Percentiles rank a stretch among this genome's conserved stretches.
These are phyloP conservation scores for Drosophila mayaguana DNA, from an alignment of 2,888 invertebrate species.

Conservation along the genomic window DNA sequence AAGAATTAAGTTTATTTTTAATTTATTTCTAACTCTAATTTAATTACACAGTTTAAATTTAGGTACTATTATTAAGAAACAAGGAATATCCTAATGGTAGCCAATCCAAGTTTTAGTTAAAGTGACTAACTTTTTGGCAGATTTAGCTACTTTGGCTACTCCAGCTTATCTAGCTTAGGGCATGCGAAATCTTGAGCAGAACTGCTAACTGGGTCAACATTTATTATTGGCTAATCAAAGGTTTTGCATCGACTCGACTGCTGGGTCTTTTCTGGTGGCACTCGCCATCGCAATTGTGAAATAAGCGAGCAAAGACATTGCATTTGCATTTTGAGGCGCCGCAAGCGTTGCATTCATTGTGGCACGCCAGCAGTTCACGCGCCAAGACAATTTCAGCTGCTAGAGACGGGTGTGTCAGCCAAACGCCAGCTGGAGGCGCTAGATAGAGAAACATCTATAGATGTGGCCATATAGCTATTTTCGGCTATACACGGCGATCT, in stretches of 20 bases:
- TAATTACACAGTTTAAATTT: too few relatives aligned
- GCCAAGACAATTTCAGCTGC: slow-evolving; percentile 13
- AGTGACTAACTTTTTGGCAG: neutral
- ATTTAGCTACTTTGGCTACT: too few relatives aligned
- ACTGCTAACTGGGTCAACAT: slow-evolving; percentile 23
- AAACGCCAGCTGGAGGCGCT: slow-evolving; percentile 7
- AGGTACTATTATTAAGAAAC: too few relatives aligned
- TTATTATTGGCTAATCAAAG: slow-evolving; percentile 42
- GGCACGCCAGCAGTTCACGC: slow-evolving; percentile 46
- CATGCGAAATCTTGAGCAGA: neutral
- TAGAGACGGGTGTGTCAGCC: slow-evolving; percentile 44
- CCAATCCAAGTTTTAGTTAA: neutral
- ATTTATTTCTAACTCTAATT: too few relatives aligned
- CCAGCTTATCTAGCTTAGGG: neutral
- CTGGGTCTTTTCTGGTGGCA: slow-evolving; percentile 15
- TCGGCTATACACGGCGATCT: slow-evolving; percentile 14
- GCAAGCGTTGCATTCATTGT: slow-evolving; percentile 50
- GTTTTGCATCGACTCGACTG: slow-evolving; percentile 28
- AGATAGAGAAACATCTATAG: slow-evolving; percentile 17
- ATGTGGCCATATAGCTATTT: slow-evolving; percentile 13
- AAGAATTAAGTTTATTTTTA: too few relatives aligned
- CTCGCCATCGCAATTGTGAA: slow-evolving; percentile 24
- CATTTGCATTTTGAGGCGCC: slow-evolving; percentile 59
- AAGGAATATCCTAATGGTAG: neutral
- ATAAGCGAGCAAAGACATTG: slow-evolving; percentile 31